Evolutionary conservation across 2,113 vertebrate species (phyloP), one percentile per base, ranked within the genome.

Genomic region (Aegotheles bennettii): DNA sequence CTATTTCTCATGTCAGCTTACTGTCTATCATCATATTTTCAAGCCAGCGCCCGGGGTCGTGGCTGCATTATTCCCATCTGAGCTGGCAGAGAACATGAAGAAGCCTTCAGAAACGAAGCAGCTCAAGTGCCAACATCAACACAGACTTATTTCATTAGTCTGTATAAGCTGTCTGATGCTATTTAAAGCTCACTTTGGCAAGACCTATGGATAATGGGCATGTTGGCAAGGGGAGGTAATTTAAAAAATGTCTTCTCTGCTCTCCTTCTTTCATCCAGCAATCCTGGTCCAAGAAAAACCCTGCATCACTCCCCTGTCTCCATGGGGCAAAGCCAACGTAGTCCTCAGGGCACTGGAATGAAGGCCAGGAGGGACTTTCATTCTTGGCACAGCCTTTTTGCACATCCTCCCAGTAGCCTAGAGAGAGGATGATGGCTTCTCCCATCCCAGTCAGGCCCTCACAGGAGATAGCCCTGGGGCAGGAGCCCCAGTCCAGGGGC

Each of bases 351-450:
- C 13, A 8, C 25, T 7, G 20, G 42, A 38, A 33, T 35, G 51
- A 67, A 85, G 40, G 64, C 47, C 47, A 69, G 45, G 36, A 68
- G 16, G 47, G 8, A 40, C 18, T 54, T 57, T 3, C 3, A 20
- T 26, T 11, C 43, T 45, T 56, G 21, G 59, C 25, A 38, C 40
- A 60, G 64, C 36, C 53, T 61, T 35, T 67, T n/a, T 0, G 1
- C 33, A 45, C 0, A 0, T 24, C 11, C 7, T 28, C 8, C 25
- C 3, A 0, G 0, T 18, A 33, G 45, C 18, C 78, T 0, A 0
- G 33, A 64, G 33, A 69, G 40, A 35, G 25, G 64, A 16, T 7
- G 9, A 11, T 59, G 50, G 28, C 40, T 38, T 14, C 23, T 42
- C 29, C 50, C 29, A 56, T 3, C n/a, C 31, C 31, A 60, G 23